Evolutionary conservation across 2,888 invertebrate species (phyloP), one percentile per base, ranked within the genome.

Genomic region (Flexamia atlantica): DNA sequence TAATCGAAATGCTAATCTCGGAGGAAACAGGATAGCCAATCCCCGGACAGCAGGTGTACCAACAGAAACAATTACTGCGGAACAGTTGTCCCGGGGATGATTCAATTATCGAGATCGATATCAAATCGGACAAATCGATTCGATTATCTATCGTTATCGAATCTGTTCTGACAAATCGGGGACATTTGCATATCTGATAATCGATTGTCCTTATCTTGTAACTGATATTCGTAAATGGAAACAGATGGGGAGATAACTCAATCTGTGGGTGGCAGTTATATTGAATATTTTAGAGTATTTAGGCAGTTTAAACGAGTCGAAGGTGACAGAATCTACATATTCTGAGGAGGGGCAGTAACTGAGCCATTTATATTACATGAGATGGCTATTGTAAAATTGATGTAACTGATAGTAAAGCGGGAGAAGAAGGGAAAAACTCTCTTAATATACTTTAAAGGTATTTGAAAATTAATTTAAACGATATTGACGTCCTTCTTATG

Each of bases 1-100:
- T 57, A 79, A 79, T 79, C 53, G 79, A 36, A 79, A 79, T 79
- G 57, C 53, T 79, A 79, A 79, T 79, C 79, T 28, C 40, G 32
- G 17, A 0, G 57, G 57, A 46, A 46, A 46, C 72, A 72, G 72
- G 72, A 40, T 72, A 40, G 72, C 72, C 72, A 72, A 40, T 32
- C 72, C 72, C 32, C 72, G 20, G 28, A 42, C 42, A 14, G 30
- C 76, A 76, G 76, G 76, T 76, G 76, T 50, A 25, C 46, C 46
- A 76, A 5, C 72, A 76, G 76, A 76, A 76, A 76, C 76, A 76
- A 76, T 76, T 76, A 76, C 46, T 76, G 40, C 36, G 14, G 46
- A 76, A 25, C 74, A 76, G 28, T 76, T 76, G 74, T 46, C 28
- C 57, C 72, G 5, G 23, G 9, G 79, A 79, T 79, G 79, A 79